A percentile compares a stretch with the other conserved stretches of the same genome.
Evolutionary conservation across 2,113 vertebrate species (phyloP).

Genomic region (Ornithorhynchus anatinus): DNA sequence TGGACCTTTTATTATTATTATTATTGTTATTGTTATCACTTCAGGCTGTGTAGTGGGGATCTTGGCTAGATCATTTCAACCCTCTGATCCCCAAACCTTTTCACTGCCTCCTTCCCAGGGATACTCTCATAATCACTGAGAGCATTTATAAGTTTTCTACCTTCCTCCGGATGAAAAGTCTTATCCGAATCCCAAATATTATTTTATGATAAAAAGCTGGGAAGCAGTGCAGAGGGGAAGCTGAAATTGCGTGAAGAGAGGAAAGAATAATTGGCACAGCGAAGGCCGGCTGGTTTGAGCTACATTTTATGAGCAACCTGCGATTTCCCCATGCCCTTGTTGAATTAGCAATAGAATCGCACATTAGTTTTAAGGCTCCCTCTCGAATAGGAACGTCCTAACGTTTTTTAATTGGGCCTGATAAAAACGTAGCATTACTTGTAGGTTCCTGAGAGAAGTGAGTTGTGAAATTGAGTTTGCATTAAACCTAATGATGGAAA

Average conservation of each 20-base stretch:
- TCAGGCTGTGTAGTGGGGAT: no score
- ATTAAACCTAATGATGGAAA: slow-evolving; percentile 78
- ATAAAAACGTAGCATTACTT: slow-evolving; percentile 72
- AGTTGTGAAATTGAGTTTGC: slow-evolving; percentile 79
- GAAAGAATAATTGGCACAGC: slow-evolving; percentile 45
- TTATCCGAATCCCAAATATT: slow-evolving; percentile 30
- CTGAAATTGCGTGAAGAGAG: slow-evolving; percentile 19
- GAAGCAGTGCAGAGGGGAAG: not conserved
- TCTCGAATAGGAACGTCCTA: slow-evolving; percentile 53
- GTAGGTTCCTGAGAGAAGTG: slow-evolving; percentile 72
- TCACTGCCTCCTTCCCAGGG: no score
- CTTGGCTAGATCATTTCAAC: no score
- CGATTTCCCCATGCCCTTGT: slow-evolving; percentile 50
- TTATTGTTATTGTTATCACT: no score
- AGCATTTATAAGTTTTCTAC: no score
- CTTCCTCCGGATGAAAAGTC: no score
- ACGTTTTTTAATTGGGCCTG: slow-evolving; percentile 74
- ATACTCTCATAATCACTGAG: no score
- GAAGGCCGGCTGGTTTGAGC: slow-evolving; percentile 56
- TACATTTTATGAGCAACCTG: slow-evolving; percentile 44
- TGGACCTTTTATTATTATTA: no score
- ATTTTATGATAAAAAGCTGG: slow-evolving; percentile 23
- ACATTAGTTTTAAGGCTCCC: slow-evolving; percentile 69
- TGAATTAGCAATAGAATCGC: slow-evolving; percentile 40
- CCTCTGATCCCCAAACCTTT: no score